Base-by-base conservation (phyloP, 1,140 invertebrate species). In the Diorhabda elongata region DNA sequence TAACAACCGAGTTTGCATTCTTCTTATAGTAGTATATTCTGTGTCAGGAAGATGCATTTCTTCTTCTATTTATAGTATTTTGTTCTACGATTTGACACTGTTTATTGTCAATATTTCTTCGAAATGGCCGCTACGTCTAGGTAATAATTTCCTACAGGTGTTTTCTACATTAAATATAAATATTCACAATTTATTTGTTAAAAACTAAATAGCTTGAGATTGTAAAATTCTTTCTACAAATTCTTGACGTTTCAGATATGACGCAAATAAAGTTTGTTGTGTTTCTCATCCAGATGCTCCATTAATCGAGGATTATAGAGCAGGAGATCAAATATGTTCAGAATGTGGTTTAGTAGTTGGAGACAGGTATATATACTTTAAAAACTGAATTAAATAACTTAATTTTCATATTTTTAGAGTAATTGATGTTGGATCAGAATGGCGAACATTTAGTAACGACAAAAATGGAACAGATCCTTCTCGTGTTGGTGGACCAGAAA, bases 351-450 rank as follows among this genome's bases (percentile, higher is more conserved):
- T 99, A 61, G 98, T 99, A 60, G 98, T 99, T 45, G 98, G 98
- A 43, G 98, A 99, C 83, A 91, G 96, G 94, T 96, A 85, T 5
- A 6, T 69, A 6, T 26, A 4, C 2, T 52, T 52, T 52, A 52
- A 52, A 52, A 52, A 8, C 2, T 66, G 58, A 11, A 64, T 7
- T 42, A 47, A 43, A 44, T 8, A 43, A 26, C 26, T 26, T 26
- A 26, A 26, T 26, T 26, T 26, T 26, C 26, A 26, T 58, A n/a
- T 60, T 61, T 71, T 42, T 77, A 95, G 96, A 80, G 96, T 99
- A 0, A 97, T 99, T 74, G 98, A 99, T 86, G 98, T 99, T n/a
- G 97, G 98, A n/a, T 98, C 97, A n/a, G 98, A 99, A 83, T 99
- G 98, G 98, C 87, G 98, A 82, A 99, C 98, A 64, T 99, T 99